phyloP scores from a whole-genome alignment of 1,140 invertebrate species.

The Thereuonema tuberculata region DNA sequence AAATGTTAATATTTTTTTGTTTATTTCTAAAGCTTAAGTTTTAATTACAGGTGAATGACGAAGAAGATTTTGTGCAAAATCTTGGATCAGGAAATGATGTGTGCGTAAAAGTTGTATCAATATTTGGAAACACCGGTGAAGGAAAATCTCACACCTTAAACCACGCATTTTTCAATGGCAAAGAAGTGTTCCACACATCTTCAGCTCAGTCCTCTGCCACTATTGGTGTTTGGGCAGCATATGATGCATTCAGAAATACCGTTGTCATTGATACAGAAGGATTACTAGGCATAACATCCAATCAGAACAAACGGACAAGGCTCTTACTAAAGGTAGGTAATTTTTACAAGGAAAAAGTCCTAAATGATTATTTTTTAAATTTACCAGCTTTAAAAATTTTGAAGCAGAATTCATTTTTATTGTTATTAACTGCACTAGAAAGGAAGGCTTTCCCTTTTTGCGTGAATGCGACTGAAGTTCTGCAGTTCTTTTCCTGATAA shows the following conservation, averaged over 20 bases:
- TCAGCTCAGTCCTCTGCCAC: conserved; percentile 57
- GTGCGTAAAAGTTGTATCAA: conserved; percentile 65
- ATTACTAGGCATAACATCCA: conserved; percentile 46
- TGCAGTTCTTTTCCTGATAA: no score
- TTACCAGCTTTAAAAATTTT: not conserved
- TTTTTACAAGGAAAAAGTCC: no score
- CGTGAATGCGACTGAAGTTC: no score
- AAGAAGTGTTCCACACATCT: conserved; percentile 59
- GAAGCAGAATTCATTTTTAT: conserved; percentile 1
- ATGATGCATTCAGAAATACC: conserved; percentile 45
- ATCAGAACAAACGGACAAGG: conserved; percentile 53
- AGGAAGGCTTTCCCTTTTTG: no score
- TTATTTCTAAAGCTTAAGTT: no score
- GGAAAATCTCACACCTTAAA: conserved; percentile 73
- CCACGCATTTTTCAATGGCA: conserved; percentile 59
- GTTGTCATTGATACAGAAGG: conserved; percentile 72
- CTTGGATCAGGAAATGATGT: conserved; percentile 22
- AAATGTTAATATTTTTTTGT: no score
- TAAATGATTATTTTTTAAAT: not conserved
- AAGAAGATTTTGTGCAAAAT: conserved; percentile 30
- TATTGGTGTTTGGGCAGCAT: conserved; percentile 64
- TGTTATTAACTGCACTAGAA: no score
- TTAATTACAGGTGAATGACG: conserved; percentile 24
- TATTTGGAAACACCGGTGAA: conserved; percentile 77
- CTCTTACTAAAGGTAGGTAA: conserved; percentile 53